phyloP scores from a whole-genome alignment of 2,888 invertebrate genomes.

The Acleris holmiana region DNA sequence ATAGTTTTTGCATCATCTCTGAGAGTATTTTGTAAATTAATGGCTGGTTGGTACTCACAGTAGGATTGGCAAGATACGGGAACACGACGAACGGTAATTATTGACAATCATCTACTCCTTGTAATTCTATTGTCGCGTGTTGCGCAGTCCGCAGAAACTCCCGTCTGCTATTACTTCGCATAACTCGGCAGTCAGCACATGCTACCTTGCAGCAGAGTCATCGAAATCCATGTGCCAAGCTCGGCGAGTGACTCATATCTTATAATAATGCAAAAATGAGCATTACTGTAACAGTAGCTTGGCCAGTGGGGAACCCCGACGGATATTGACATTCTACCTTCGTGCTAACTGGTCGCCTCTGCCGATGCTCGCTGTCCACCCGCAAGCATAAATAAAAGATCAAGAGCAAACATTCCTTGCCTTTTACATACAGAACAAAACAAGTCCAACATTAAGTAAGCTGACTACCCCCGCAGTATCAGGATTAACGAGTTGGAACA shows the following conservation, averaged over 20 bases:
- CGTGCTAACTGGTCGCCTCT: conserved; percentile 44
- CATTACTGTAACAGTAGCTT: conserved; percentile 40
- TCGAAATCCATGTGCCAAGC: conserved; percentile 10
- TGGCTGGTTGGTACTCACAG: neutral
- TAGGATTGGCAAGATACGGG: conserved; percentile 7
- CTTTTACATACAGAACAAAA: conserved; percentile 25
- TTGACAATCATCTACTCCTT: conserved; percentile 9
- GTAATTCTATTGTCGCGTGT: conserved; percentile 11
- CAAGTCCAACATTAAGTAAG: neutral
- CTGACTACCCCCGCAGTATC: too few relatives aligned
- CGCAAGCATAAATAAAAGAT: conserved; percentile 53
- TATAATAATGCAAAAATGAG: conserved; percentile 37
- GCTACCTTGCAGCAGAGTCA: neutral
- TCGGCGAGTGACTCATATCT: conserved; percentile 17
- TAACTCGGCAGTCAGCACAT: neutral
- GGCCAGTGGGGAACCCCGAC: conserved; percentile 64
- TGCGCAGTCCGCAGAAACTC: conserved; percentile 1
- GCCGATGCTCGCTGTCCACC: conserved; percentile 17
- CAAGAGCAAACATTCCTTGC: conserved; percentile 43
- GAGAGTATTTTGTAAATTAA: neutral
- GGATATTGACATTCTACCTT: conserved; percentile 65
- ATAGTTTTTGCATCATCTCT: neutral
- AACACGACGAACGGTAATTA: conserved; percentile 2
- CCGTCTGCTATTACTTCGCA: neutral
- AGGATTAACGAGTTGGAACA: too few relatives aligned